Base-by-base conservation (phyloP, 2,888 invertebrate genomes). In the Hetaerina titia region DNA sequence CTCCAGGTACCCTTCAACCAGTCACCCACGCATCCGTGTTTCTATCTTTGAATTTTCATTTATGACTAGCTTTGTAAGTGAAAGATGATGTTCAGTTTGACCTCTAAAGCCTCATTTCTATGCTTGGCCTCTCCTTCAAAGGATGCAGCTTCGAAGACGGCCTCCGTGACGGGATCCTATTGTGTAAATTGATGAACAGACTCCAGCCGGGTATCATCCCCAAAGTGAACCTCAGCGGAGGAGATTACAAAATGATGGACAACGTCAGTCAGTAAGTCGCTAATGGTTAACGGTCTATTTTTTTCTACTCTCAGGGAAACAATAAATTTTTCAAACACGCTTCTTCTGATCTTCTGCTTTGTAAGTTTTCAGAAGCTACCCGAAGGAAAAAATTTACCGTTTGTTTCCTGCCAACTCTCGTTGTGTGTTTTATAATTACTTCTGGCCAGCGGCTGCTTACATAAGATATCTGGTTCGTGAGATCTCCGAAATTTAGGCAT, bases 221-320 rank as follows among this genome's bases (percentile, higher is more conserved):
- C 95, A 99, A 98, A 96, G 98, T 99, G 96, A 99, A 99, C 97
- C 97, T 98, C 58, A 98, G 98, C 0, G 98, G 98, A 13, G 99
- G 99, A 8, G 99, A 99, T 96, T 99, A 99, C 97, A 99, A 99
- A 96, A 98, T 98, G 97, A 99, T 99, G 99, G 99, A 99, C 96
- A 99, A 99, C 96, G 98, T 99, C 95, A 98, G 98, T 97, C 98
- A 98, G 98, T 99, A 96, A 97, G 98, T 98, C 13, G 11, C 22
- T 45, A 56, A 56, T 13, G 19, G 22, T 45, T 63, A 19, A 31
- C 22, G 22, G 13, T 0, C 57, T n/a, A 17, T 89, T 22, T 15
- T 25, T 60, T 60, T 94, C 56, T 9, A n/a, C 8, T 31, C 2
- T 2, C 60, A 22, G 90, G 2, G n/a, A 31, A 56, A 13, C 8